Conservation (phyloP, 2,113 vertebrate species). For the human region DNA sequence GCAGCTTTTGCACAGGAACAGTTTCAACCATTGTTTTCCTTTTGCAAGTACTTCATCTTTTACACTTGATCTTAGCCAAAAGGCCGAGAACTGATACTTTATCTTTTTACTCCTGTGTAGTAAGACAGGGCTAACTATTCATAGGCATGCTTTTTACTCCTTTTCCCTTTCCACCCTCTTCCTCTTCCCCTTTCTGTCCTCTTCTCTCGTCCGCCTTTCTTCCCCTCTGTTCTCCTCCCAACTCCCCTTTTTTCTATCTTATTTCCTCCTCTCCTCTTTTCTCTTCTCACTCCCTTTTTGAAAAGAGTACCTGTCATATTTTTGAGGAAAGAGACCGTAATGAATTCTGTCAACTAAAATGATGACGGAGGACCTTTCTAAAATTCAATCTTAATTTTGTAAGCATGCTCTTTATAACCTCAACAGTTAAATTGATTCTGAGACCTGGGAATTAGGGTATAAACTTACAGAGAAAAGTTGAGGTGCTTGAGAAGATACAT, state of each 20-base stretch:
- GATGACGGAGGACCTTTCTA: neutral
- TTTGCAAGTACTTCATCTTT: neutral
- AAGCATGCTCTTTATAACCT: conserved; percentile 17
- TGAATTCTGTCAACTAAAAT: conserved; percentile 31
- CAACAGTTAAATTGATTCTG: neutral
- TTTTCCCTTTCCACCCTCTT: neutral
- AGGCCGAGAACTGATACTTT: neutral
- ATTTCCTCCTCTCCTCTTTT: too few relatives aligned
- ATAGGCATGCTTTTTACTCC: neutral
- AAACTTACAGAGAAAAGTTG: neutral
- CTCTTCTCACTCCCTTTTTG: neutral
- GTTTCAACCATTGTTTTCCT: neutral
- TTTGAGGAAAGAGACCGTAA: conserved; percentile 19
- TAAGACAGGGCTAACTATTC: neutral
- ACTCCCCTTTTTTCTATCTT: neutral
- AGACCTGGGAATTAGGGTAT: neutral
- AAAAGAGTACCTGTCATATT: neutral
- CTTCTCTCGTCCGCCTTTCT: too few relatives aligned
- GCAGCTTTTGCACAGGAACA: neutral
- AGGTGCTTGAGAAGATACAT: neutral
- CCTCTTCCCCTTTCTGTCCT: neutral
- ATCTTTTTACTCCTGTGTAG: neutral
- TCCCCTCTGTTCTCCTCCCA: neutral
- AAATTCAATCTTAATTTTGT: conserved; percentile 40
- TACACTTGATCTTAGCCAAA: too few relatives aligned